Percentiles rank a stretch among this genome's conserved stretches.
These are phyloP conservation scores for Lepidochitona cinerea DNA, from an alignment of 2,888 invertebrate species.

Conservation along the genomic window DNA sequence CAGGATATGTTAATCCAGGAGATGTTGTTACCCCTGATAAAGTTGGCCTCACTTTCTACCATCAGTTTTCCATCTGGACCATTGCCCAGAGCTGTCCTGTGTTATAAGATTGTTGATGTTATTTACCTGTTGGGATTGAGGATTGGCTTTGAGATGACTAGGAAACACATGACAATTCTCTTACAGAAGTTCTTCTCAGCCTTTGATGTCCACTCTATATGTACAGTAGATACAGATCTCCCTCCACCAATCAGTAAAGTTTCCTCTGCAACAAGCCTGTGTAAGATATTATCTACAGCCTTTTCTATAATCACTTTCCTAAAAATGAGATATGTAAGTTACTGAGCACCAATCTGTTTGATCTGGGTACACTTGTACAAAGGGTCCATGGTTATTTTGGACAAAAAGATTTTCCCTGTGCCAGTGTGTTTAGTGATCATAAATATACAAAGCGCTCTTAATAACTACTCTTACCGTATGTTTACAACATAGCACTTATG, in stretches of 20 bases:
- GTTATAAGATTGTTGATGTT: conserved; percentile 86
- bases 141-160: conserved; percentile 73
- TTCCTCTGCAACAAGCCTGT: not conserved
- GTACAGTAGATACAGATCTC: not conserved
- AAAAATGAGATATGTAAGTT: too few relatives aligned
- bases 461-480: too few relatives aligned
- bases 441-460: too few relatives aligned
- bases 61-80: conserved; percentile 87
- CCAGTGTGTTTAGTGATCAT: too few relatives aligned
- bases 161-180: conserved; percentile 64
- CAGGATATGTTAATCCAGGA: conserved; percentile 89
- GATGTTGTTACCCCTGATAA: conserved; percentile 86
- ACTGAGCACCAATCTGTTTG: too few relatives aligned
- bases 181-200: conserved; percentile 67
- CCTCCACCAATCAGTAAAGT: not conserved
- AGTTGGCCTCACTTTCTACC: conserved; percentile 84
- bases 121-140: conserved; percentile 78
- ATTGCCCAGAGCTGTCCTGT: conserved; percentile 81
- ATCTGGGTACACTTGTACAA: too few relatives aligned
- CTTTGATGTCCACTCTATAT: conserved; percentile 51
- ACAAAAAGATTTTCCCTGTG: too few relatives aligned
- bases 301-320: too few relatives aligned
- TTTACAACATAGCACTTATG: too few relatives aligned
- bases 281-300: not conserved
- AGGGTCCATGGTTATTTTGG: too few relatives aligned